These are phyloP conservation scores for Drosophila algonquin DNA, from an alignment of 2,888 invertebrate species.

Conservation along the genomic window DNA sequence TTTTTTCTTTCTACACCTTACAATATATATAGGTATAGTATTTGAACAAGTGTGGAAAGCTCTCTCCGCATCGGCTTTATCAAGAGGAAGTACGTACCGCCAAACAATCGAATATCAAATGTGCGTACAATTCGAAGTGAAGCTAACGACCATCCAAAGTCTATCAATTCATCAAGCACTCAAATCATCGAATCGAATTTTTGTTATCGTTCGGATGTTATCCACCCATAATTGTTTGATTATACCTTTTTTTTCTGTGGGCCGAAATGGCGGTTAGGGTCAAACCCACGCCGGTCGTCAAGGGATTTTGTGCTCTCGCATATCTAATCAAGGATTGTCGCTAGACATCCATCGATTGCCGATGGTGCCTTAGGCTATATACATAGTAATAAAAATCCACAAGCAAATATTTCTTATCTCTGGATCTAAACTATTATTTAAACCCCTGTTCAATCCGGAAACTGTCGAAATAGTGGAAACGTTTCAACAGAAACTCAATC, in stretches of 20 bases:
- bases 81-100: constrained; percentile 13
- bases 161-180: constrained; percentile 8
- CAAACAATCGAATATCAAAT: constrained; percentile 21
- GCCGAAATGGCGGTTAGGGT: not conserved
- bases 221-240: not conserved
- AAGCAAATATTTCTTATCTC: not conserved
- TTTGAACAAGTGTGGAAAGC: constrained; percentile 55
- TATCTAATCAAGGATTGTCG: constrained; percentile 39
- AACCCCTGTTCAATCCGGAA: not conserved
- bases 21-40: constrained; percentile 16
- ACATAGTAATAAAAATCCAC: constrained; percentile 2
- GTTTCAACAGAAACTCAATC: not conserved
- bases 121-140: constrained; percentile 7
- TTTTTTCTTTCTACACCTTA: constrained; percentile 7
- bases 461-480: not conserved
- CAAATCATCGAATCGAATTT: constrained; percentile 1
- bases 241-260: not conserved
- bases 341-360: constrained; percentile 22
- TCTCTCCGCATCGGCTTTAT: constrained; percentile 17
- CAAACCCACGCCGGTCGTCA: constrained; percentile 14
- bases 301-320: not conserved
- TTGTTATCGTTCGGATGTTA: constrained; percentile 1
- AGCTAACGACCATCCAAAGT: constrained; percentile 6
- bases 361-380: constrained; percentile 22
- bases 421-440: not conserved